These are phyloP conservation scores for Bursaphelenchus okinawaensis DNA, from an alignment of 2,888 invertebrate species.

Conservation along the genomic window DNA sequence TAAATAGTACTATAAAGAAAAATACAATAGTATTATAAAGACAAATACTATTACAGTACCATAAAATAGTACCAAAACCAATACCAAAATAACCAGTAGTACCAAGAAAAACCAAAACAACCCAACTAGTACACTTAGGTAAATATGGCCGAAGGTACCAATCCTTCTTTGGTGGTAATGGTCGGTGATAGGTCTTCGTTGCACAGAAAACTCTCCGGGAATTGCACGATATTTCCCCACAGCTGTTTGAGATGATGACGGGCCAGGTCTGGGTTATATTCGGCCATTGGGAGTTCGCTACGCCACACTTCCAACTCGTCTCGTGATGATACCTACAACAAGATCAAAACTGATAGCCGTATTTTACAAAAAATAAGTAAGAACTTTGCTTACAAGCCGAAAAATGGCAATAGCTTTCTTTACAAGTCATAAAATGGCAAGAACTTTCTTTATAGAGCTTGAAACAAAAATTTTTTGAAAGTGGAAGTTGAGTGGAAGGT, in stretches of 20 bases:
- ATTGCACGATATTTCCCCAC: conserved; percentile 70
- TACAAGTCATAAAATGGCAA: too few species aligned
- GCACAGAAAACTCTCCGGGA: conserved; percentile 82
- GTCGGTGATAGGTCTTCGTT: conserved; percentile 79
- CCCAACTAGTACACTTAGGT: conserved; percentile 61
- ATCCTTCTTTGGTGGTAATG: conserved; percentile 77
- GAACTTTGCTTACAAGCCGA: too few species aligned
- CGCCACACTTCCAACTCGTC: conserved; percentile 60
- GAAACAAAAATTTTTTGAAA: too few species aligned
- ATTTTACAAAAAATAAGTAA: neutral
- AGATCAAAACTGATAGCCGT: conserved; percentile 38
- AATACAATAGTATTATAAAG: too few species aligned
- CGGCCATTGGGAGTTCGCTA: conserved; percentile 63
- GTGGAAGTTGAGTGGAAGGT: too few species aligned
- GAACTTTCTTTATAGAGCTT: too few species aligned
- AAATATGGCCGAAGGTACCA: conserved; percentile 87
- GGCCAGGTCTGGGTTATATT: conserved; percentile 65
- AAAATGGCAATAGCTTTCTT: too few species aligned
- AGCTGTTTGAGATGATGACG: conserved; percentile 40
- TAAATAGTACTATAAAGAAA: too few species aligned
- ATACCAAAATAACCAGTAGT: too few species aligned
- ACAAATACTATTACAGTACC: too few species aligned
- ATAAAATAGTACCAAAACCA: too few species aligned
- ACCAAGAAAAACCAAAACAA: too few species aligned
- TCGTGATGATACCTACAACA: conserved; percentile 69